Base-by-base conservation (phyloP, 2,888 invertebrate species). In the Drepanosiphum platanoidis region DNA sequence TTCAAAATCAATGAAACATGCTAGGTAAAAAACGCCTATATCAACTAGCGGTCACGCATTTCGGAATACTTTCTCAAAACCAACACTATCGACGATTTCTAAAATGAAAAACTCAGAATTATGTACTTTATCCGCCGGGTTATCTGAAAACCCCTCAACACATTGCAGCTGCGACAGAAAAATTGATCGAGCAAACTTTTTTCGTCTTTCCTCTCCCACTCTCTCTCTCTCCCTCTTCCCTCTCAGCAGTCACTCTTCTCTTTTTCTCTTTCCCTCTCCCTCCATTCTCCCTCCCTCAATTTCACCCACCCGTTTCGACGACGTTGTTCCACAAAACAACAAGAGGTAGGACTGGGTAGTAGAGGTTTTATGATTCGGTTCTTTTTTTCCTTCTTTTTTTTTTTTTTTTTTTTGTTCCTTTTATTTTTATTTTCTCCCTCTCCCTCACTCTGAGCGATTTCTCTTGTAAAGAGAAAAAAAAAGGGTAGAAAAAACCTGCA, bases 151-250 rank as follows among this genome's bases (percentile, higher is more conserved):
- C 74, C 74, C 74, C 83, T 83, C 74, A 75, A 83, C 74, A 83
- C 83, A 71, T 75, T 75, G 74, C 83, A 83, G 83, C 75, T 84
- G 84, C 77, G 75, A 77, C 84, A 66, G 84, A 77, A 84, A 84
- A 84, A 84, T 84, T 84, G 84, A 84, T 84, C 84, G 84, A 77
- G 72, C 52, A 77, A 84, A 84, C 68, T 84, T 84, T 84, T 84
- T 72, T 66, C 61, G 72, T 74, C 74, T 64, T 66, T 74, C 61
- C 64, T 77, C 27, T 46, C 46, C 64, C 66, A 36, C 66, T 36
- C 1, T 36, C 46, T 46, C 79, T 66, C 22, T 30, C 39, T 22
- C 15, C n/a, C 22, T 58, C 39, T 39, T 32, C 46, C 39, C 18
- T n/a, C n/a, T n/a, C n/a, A n/a, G n/a, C n/a, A n/a, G n/a, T 30